Evolutionary conservation across 1,140 invertebrate species (phyloP), one percentile per base, ranked within the genome.

Genomic region (Centruroides vittatus): DNA sequence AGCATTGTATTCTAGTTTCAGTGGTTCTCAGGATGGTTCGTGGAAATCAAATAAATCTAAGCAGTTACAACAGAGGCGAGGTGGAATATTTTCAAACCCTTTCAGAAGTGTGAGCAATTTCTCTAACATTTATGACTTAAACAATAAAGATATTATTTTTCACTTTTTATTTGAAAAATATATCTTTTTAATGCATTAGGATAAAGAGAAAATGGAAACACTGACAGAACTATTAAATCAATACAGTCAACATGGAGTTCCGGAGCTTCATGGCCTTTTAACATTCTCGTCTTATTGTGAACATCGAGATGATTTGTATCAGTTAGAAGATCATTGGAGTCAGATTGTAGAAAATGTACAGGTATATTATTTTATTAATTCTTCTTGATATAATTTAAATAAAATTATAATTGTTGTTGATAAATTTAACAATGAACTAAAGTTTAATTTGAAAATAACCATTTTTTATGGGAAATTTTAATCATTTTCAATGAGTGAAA

Each of bases 321-420:
- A 76, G 63, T 67, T 88, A 59, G 86, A 88, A 71, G 77, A 81
- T 47, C 80, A 88, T 72, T 82, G 79, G 86, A 79, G 81, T 55
- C 73, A 74, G 65, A 79, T 84, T 61, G 82, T 88, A 41, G 77
- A 80, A 9, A 72, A 72, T 61, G 63, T 69, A 41, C 68, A 58
- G 35, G 57, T 58, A 56, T 5, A 34, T 7, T n/a, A 5, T n/a
- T 7, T 51, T 23, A n/a, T 51, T 49, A n/a, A n/a, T 51, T n/a
- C 4, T 51, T 51, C n/a, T 10, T n/a, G n/a, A 9, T 49, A n/a
- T n/a, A 49, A n/a, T 12, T 1, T 23, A 10, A 12, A 12, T 23
- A 10, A 12, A 23, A 23, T 23, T 23, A 23, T 23, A 23, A 23
- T n/a, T 1, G 23, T 23, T 23, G 23, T 23, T 23, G 23, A 23